These are phyloP conservation scores for Euwallacea similis DNA, from an alignment of 1,140 invertebrate genomes.

Conservation along the genomic window DNA sequence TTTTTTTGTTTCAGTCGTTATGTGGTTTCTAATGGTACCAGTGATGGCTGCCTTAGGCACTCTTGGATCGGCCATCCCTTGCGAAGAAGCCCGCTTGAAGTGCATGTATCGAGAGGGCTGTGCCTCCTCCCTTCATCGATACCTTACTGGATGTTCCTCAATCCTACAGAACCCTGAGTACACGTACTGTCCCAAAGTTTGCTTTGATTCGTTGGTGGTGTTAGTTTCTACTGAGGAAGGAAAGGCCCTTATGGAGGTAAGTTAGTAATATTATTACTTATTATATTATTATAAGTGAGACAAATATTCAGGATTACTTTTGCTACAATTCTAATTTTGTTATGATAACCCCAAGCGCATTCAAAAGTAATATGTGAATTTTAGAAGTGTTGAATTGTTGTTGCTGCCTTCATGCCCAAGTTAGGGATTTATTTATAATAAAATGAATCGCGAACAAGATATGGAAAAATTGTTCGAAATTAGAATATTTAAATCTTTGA, in stretches of 20 bases:
- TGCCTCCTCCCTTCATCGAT: constrained; percentile 71
- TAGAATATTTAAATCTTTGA: too few species aligned
- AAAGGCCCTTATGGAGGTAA: constrained; percentile 70
- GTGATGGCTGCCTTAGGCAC: constrained; percentile 50
- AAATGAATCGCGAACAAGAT: too few species aligned
- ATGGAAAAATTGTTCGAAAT: too few species aligned
- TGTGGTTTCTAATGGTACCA: constrained; percentile 53
- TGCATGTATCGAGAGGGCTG: constrained; percentile 76
- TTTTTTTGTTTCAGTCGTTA: constrained; percentile 45
- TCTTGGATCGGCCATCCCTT: constrained; percentile 55
- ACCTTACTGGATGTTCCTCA: constrained; percentile 70
- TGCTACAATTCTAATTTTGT: too few species aligned
- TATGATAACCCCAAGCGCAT: too few species aligned
- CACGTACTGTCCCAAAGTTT: constrained; percentile 65
- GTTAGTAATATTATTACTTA: constrained; percentile 38
- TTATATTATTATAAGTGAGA: too few species aligned
- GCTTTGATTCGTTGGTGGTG: constrained; percentile 74
- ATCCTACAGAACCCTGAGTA: constrained; percentile 60
- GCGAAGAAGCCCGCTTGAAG: constrained; percentile 68
- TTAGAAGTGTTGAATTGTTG: too few species aligned
- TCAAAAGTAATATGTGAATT: too few species aligned
- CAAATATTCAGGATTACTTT: too few species aligned
- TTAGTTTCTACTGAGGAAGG: constrained; percentile 78
- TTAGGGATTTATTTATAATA: too few species aligned
- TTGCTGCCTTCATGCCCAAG: too few species aligned